Evolutionary conservation across 1,140 invertebrate species (phyloP).

Genomic region (Fopius arisanus): DNA sequence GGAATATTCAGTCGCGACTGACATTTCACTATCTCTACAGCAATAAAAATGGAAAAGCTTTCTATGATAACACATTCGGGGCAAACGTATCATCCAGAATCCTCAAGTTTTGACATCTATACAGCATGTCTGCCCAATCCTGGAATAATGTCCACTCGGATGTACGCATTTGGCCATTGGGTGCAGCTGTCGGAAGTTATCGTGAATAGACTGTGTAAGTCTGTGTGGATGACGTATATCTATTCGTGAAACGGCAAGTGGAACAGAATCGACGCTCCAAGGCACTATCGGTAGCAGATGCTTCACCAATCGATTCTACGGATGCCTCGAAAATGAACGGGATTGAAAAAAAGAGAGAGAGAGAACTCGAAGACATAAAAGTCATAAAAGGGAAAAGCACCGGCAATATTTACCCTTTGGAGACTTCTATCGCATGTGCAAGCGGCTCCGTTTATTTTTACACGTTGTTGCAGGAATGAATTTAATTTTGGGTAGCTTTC

Average conservation of each 20-base stretch:
- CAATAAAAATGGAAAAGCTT: no score
- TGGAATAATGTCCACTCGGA: slow-evolving; percentile 2
- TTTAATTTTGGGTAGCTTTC: neutral
- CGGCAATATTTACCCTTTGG: neutral
- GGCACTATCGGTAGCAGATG: slow-evolving; percentile 41
- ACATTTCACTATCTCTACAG: no score
- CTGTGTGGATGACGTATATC: slow-evolving; percentile 19
- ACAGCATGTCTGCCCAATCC: neutral
- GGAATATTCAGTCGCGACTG: no score
- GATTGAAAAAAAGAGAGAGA: neutral
- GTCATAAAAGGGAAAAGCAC: neutral
- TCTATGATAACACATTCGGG: no score
- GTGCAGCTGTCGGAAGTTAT: slow-evolving; percentile 43
- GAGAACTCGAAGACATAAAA: neutral
- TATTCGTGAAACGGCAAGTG: neutral
- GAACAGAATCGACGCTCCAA: slow-evolving; percentile 8
- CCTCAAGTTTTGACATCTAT: neutral
- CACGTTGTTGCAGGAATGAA: neutral
- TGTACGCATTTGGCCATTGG: slow-evolving; percentile 37
- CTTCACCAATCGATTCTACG: slow-evolving; percentile 37
- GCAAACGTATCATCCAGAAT: neutral
- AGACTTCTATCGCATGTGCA: neutral
- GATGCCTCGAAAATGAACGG: slow-evolving; percentile 15
- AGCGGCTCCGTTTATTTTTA: neutral
- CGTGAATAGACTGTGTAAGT: slow-evolving; percentile 36